Base-by-base conservation (phyloP, 2,113 vertebrate genomes). In the Rynchops niger region DNA sequence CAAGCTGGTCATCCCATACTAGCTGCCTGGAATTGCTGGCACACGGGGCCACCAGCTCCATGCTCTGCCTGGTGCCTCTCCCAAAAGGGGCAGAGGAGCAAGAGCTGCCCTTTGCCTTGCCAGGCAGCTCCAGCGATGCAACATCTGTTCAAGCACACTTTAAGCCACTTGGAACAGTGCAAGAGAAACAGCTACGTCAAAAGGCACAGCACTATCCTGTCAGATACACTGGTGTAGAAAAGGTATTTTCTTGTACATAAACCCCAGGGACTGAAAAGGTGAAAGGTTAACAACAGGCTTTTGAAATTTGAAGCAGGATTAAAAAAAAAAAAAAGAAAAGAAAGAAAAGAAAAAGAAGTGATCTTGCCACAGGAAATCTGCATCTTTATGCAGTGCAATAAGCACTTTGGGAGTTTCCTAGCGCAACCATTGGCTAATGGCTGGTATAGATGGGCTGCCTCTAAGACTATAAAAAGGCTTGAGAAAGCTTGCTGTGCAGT, bases 31-130 rank as follows among this genome's bases (percentile, higher is more conserved):
- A 85, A 52, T 13, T 61, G 42, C 40, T 47, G 84, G 47, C 45
- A 63, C 5, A 5, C 1, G 4, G 16, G 12, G 23, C 13, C 59
- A 38, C 14, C 34, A 72, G 61, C 43, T 47, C 50, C 50, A 16
- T 0, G 0, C 4, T 81, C 14, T 49, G 45, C 19, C 32, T 11
- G 7, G 6, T 42, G 32, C 11, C n/a, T 82, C 19, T 53, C 36
- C 40, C 29, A 59, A 40, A 71, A 82, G 2, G 7, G 23, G 10
- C 20, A 89, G 73, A 52, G 47, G 45, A 71, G 47, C 19, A 83
- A 63, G 52, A 43, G 12, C 27, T 45, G 21, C 17, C 19, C 27
- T 87, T 79, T 67, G 23, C 36, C 36, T 72, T 53, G 11, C 9
- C 16, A 47, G 23, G 49, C 21, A 66, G 34, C 36, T 61, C 55